Base-by-base conservation (phyloP, 2,797 vertebrate genomes). In the Chrysocyon brachyurus region DNA sequence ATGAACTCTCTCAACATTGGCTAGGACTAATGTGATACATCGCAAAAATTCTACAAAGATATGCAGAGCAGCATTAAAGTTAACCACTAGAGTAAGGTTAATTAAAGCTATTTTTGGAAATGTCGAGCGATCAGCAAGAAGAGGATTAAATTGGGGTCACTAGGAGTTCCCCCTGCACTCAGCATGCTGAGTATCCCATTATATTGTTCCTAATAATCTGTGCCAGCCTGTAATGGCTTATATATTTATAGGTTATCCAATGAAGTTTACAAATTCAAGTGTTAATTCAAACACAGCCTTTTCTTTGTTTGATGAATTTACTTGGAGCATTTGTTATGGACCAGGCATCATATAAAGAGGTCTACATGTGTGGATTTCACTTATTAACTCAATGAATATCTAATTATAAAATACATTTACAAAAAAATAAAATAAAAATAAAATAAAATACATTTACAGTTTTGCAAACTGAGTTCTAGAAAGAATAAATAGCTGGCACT, bases 31-130 rank as follows among this genome's bases (percentile, higher is more conserved):
- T 2, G 9, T 26, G 61, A 16, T 54, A 87, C 54, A 16, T 0
- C 36, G n/a, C 40, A 81, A 73, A 92, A 89, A 75, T 24, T 5
- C 81, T 19, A 28, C 36, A 82, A 57, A 88, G 63, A 94, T 54
- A 57, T 11, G 21, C 54, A 90, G 31, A 72, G 31, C 31, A 46
- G 26, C 5, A 0, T 52, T 64, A 36, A 95, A 96, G 59, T 87
- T 61, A 26, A 66, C 6, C 1, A 78, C 49, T 40, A 70, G 66
- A 54, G 33, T 56, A 75, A 96, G 70, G 89, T 95, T 96, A 97
- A 98, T 96, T 92, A 93, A 94, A n/a, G 14, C 93, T 97, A 59
- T 96, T 96, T 91, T 94, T 93, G 91, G 81, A 97, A 97, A 96
- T 97, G 95, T 86, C 84, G 88, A 91, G 86, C 0, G 0, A 90